Evolutionary conservation across 2,888 invertebrate species (phyloP), one percentile per base, ranked within the genome.

Genomic region (Argyresthia goedartella): DNA sequence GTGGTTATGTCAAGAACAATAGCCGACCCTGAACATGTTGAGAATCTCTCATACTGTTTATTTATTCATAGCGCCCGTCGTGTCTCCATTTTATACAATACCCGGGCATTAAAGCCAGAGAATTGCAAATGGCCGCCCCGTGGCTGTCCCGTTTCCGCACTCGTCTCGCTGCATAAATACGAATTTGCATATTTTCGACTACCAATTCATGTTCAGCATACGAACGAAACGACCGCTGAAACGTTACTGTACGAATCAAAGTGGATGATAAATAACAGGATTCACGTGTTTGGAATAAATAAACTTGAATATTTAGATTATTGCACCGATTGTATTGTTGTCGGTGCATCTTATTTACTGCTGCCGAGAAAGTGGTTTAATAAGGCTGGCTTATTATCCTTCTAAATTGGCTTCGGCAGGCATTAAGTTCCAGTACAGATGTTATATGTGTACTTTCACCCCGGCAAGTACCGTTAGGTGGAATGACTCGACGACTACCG

Each of bases 1-100:
- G 25, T 25, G 25, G 25, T 81, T 81, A 80, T 76, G 77, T 77
- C 79, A 79, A 78, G 77, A 81, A 82, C 81, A 82, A 82, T 81
- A 75, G 74, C 73, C 73, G 76, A 67, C 76, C 77, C 68, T 75
- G 76, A 73, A 79, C 76, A 79, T 72, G 71, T 61, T 64, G 68
- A 66, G 75, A 75, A 76, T 76, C 65, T 55, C 49, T 55, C 53
- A 64, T 65, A 62, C 63, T 61, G 69, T 72, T 76, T 76, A 75
- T 69, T 73, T 71, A 79, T 80, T 77, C 77, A 72, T 65, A 66
- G 67, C 73, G 65, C 65, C 66, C 73, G 65, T 65, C 66, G 71
- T 68, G 71, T 68, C 73, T 73, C 71, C 59, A 67, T 67, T 72
- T 74, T 70, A 71, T 25, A 44, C 51, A 51, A 44, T 51, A 51